Conservation (phyloP, 2,113 vertebrate species). For the Acrocephalus kingi region DNA sequence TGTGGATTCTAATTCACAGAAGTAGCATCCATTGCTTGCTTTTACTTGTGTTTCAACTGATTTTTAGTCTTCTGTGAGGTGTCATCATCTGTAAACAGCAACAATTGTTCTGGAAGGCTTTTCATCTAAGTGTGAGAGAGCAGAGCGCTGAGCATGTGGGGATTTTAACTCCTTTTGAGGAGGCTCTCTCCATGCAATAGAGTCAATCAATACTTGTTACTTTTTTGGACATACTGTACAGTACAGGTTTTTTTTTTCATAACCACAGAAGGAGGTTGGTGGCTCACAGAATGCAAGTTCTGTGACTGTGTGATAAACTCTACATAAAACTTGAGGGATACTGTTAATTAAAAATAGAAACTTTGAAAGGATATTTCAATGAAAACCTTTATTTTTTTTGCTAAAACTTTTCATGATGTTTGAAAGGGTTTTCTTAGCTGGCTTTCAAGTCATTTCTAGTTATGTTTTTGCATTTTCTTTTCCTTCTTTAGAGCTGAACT, state of each 20-base stretch:
- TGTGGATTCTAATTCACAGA: neutral
- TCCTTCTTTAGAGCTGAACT: neutral
- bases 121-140: neutral
- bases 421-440: neutral
- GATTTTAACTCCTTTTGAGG: neutral
- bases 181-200: neutral
- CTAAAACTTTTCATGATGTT: neutral
- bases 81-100: neutral
- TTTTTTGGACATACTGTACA: neutral
- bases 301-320: neutral
- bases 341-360: neutral
- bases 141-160: fast-evolving
- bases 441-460: neutral
- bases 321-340: neutral
- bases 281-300: neutral
- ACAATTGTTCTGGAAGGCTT: neutral
- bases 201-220: neutral
- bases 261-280: neutral
- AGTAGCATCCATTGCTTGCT: neutral
- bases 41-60: neutral
- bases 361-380: neutral
- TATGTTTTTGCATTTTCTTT: neutral
- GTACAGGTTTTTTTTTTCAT: neutral
- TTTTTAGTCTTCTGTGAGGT: neutral
- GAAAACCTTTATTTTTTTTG: neutral